A percentile compares a stretch with the other conserved stretches of the same genome.
Conservation (phyloP, 2,888 invertebrate genomes). For the Leptinotarsa haldemani region DNA sequence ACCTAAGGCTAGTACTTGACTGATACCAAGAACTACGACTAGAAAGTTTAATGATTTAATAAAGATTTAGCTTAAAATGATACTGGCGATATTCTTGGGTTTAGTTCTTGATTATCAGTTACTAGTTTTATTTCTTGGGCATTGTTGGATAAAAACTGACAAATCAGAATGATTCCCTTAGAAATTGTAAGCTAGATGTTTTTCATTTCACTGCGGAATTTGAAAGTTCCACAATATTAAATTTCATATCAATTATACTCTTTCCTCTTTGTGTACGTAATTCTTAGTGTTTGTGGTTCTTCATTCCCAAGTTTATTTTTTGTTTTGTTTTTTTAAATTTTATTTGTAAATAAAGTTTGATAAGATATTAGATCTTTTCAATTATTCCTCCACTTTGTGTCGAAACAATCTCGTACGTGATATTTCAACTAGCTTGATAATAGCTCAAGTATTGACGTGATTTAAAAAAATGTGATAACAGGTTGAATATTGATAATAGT, state of each 20-base stretch:
- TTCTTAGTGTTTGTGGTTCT: background rate
- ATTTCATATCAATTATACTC: background rate
- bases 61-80: too few relatives aligned
- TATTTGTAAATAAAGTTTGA: conserved; percentile 18
- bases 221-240: background rate
- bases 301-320: background rate
- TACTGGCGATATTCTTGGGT: too few relatives aligned
- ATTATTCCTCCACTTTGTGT: background rate
- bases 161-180: background rate
- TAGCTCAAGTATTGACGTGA: too few relatives aligned
- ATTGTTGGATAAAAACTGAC: too few relatives aligned
- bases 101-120: too few relatives aligned
- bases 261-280: background rate
- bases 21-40: too few relatives aligned
- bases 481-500: too few relatives aligned
- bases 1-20: too few relatives aligned
- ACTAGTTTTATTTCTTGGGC: too few relatives aligned
- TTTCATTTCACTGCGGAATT: background rate
- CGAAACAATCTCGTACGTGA: background rate
- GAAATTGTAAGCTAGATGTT: background rate
- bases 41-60: too few relatives aligned
- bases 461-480: too few relatives aligned
- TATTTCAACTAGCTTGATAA: background rate
- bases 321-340: conserved; percentile 7
- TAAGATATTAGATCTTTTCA: conserved; percentile 3